phyloP scores from a whole-genome alignment of 35 echinoderm and acorn worm species.

The Apostichopus californicus region DNA sequence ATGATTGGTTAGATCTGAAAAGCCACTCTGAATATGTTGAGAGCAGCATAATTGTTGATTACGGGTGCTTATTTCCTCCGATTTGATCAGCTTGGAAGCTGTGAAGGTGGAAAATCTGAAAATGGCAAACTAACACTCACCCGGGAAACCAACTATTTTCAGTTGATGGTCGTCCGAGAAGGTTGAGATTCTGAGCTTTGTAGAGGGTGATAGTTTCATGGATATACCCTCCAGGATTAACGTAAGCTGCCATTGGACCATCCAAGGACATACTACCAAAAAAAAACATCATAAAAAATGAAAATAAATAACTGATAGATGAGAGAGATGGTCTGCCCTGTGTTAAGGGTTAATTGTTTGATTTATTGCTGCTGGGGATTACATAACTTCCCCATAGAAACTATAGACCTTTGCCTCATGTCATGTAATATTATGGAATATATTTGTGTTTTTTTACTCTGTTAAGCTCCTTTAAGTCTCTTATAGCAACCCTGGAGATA shows the following conservation, averaged over 20 bases:
- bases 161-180: conserved; percentile 88
- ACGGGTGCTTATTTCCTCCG: background rate
- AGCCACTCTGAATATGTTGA: too few species aligned
- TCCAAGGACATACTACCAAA: conserved; percentile 89
- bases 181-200: conserved; percentile 91
- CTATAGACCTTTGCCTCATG: background rate
- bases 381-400: background rate
- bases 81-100: background rate
- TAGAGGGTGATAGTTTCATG: conserved; percentile 97
- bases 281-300: background rate
- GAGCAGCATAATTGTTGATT: too few species aligned
- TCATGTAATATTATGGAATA: background rate
- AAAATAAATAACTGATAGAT: too few species aligned
- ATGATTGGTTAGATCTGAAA: too few species aligned
- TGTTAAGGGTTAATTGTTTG: too few species aligned
- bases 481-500: too few species aligned
- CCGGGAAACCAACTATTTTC: conserved; percentile 99
- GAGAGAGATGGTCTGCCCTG: too few species aligned
- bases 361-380: background rate
- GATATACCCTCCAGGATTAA: conserved; percentile 96
- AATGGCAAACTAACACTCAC: conserved; percentile 37
- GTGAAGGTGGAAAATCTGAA: background rate
- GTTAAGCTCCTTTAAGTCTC: too few species aligned
- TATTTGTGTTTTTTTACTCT: too few species aligned
- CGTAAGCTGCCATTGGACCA: conserved; percentile 99